Conservation (phyloP, 2,888 invertebrate genomes). For the Pristionchus entomophagus region DNA sequence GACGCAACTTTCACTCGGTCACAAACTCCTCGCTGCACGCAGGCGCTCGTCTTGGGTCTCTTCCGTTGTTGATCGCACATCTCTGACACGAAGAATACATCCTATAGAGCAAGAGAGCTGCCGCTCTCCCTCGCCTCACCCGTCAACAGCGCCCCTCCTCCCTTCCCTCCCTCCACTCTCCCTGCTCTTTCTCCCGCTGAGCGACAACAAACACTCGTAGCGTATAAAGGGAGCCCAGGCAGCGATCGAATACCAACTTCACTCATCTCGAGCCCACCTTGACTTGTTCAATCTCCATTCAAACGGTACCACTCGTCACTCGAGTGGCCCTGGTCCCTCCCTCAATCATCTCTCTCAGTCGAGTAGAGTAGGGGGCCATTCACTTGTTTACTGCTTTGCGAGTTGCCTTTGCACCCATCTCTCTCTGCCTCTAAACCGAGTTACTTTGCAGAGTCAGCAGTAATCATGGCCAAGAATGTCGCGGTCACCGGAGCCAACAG, state of each 20-base stretch:
- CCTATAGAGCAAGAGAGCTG: no score
- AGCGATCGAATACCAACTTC: not conserved
- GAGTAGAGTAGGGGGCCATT: not conserved
- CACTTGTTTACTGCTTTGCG: not conserved
- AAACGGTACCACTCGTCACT: not conserved
- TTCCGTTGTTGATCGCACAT: not conserved
- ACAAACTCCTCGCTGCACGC: not conserved
- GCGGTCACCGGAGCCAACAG: not conserved
- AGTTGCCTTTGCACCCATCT: not conserved
- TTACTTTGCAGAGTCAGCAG: not conserved
- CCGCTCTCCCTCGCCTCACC: not conserved
- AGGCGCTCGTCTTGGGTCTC: not conserved
- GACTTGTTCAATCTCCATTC: not conserved
- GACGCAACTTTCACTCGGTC: not conserved
- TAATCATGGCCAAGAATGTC: not conserved
- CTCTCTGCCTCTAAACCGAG: no score
- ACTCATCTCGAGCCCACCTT: not conserved
- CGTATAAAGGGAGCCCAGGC: not conserved
- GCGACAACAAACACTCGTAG: not conserved
- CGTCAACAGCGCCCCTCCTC: not conserved
- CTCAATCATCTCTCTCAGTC: not conserved
- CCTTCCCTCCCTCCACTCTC: not conserved
- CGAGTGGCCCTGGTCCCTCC: not conserved
- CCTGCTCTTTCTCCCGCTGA: not conserved
- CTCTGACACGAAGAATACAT: not conserved